phyloP scores from a whole-genome alignment of 2,113 vertebrate species.

The Cephalopterus ornatus region DNA sequence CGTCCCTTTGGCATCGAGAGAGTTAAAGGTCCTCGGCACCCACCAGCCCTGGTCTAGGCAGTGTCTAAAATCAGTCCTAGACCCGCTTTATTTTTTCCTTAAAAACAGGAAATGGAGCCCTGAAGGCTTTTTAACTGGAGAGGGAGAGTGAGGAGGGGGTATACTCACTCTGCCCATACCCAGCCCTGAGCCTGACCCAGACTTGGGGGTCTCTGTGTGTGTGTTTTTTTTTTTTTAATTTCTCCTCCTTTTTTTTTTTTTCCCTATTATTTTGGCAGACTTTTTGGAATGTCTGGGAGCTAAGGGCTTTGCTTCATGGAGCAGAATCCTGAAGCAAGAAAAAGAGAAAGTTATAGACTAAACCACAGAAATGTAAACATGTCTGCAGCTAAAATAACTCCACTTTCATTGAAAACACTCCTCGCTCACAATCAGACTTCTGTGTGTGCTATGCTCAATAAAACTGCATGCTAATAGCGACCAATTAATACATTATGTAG shows the following conservation, averaged over 20 bases:
- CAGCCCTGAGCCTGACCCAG: constrained; percentile 76
- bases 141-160: constrained; percentile 55
- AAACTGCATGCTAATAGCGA: constrained; percentile 82
- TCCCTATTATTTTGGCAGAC: constrained; percentile 85
- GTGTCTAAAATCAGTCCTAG: constrained; percentile 66
- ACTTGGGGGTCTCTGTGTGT: constrained; percentile 81
- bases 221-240: not conserved
- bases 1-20: constrained; percentile 10
- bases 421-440: constrained; percentile 85
- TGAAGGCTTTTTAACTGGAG: constrained; percentile 61
- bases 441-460: constrained; percentile 83
- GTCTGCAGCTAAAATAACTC: constrained; percentile 94
- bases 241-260: constrained; percentile 6
- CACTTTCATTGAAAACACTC: constrained; percentile 90
- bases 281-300: constrained; percentile 92
- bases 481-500: constrained; percentile 84
- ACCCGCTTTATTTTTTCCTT: constrained; percentile 64
- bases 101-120: constrained; percentile 78
- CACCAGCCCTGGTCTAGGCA: constrained; percentile 44
- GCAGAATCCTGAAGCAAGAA: constrained; percentile 85
- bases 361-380: constrained; percentile 97
- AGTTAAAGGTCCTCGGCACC: constrained; percentile 68
- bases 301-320: constrained; percentile 84
- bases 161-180: constrained; percentile 28
- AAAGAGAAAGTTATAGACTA: constrained; percentile 94